These are phyloP conservation scores for Elysia chlorotica DNA, from an alignment of 1,140 invertebrate genomes.

Conservation along the genomic window DNA sequence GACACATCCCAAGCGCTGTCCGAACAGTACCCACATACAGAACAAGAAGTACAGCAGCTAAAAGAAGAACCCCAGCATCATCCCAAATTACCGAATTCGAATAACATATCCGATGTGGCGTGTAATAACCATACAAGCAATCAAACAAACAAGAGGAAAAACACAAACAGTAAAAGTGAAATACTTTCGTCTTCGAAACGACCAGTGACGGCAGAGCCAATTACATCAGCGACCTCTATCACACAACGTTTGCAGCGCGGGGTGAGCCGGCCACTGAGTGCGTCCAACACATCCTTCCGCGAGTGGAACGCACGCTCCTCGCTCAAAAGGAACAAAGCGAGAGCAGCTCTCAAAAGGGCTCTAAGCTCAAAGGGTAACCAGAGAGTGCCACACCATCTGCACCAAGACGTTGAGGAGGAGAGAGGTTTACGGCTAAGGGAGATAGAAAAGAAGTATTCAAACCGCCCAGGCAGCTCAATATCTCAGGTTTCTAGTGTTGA, in stretches of 20 bases:
- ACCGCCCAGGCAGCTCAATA: no score
- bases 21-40: neutral
- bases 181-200: neutral
- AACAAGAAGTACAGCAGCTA: neutral
- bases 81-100: no score
- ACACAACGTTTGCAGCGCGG: neutral
- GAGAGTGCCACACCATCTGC: no score
- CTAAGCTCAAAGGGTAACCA: conserved; percentile 30
- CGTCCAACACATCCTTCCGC: neutral
- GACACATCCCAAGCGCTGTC: neutral
- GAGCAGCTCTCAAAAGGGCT: conserved; percentile 36
- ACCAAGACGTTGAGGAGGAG: no score
- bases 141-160: no score
- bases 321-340: conserved; percentile 35
- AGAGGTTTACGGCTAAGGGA: no score
- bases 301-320: conserved; percentile 20
- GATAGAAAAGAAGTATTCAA: no score
- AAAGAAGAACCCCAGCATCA: no score
- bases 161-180: neutral
- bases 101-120: no score
- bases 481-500: no score
- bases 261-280: neutral
- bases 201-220: conserved; percentile 21
- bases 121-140: no score
- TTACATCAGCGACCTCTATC: conserved; percentile 2